Evolutionary conservation across 1,140 invertebrate genomes (phyloP).

Genomic region (Drosophila littoralis): DNA sequence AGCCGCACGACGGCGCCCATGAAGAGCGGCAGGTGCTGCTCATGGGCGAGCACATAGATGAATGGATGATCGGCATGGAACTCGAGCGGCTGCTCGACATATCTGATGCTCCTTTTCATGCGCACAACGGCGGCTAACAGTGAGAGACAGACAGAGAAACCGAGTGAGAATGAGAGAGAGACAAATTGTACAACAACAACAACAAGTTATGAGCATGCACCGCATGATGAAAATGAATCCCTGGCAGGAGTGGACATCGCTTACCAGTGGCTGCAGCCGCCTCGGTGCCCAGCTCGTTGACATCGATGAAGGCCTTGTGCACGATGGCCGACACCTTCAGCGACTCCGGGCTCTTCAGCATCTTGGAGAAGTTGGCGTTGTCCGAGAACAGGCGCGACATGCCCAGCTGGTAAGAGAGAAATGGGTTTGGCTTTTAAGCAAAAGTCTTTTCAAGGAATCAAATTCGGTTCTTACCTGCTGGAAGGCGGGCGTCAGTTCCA

Average conservation of each 20-base stretch:
- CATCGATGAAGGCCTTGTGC: slow-evolving; percentile 86
- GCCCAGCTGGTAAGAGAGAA: slow-evolving; percentile 85
- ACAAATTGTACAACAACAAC: slow-evolving; percentile 23
- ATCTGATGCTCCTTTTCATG: slow-evolving; percentile 54
- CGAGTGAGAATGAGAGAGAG: slow-evolving; percentile 7
- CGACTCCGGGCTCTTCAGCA: slow-evolving; percentile 85
- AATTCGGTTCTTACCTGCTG: slow-evolving; percentile 79
- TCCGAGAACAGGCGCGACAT: slow-evolving; percentile 86
- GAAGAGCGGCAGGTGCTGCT: slow-evolving; percentile 51
- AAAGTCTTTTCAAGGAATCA: not conserved
- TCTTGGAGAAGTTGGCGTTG: slow-evolving; percentile 87
- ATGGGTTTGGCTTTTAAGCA: not conserved
- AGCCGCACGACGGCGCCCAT: slow-evolving; percentile 58
- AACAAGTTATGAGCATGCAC: slow-evolving; percentile 29
- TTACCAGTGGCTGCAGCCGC: slow-evolving; percentile 85
- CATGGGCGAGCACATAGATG: slow-evolving; percentile 64
- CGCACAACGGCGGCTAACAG: slow-evolving; percentile 59
- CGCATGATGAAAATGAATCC: slow-evolving; percentile 14
- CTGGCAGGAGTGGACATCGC: not conserved
- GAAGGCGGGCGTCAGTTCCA: slow-evolving; percentile 85
- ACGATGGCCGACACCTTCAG: slow-evolving; percentile 85
- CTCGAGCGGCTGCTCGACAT: slow-evolving; percentile 42
- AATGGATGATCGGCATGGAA: slow-evolving; percentile 79
- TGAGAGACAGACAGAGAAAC: slow-evolving; percentile 49
- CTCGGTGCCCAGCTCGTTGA: slow-evolving; percentile 87